Conservation (phyloP, 1,140 invertebrate genomes). For the Microvelia longipes region DNA sequence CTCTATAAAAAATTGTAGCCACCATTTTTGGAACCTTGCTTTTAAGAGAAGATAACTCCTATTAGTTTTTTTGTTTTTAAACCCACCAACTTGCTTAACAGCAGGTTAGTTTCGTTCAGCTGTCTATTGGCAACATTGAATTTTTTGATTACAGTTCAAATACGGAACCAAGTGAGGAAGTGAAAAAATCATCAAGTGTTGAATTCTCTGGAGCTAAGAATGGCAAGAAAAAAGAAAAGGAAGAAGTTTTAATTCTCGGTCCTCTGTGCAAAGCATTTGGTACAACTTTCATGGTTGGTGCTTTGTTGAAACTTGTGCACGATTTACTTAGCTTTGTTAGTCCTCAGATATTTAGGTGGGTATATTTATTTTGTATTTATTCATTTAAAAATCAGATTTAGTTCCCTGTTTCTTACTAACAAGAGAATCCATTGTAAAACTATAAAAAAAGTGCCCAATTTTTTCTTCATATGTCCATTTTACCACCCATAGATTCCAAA, state of each 20-base stretch:
- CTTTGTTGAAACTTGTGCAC: conserved; percentile 60
- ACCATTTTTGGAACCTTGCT: too few species aligned
- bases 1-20: too few species aligned
- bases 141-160: background rate
- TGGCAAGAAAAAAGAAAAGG: conserved; percentile 18
- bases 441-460: background rate
- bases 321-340: conserved; percentile 78
- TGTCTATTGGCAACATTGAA: background rate
- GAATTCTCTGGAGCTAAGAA: conserved; percentile 41
- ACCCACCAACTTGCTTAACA: too few species aligned
- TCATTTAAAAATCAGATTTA: background rate
- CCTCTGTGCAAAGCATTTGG: conserved; percentile 67
- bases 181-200: conserved; percentile 49
- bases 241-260: conserved; percentile 55
- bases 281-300: conserved; percentile 64
- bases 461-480: too few species aligned
- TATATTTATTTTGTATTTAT: conserved; percentile 6
- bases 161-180: conserved; percentile 29
- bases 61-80: too few species aligned
- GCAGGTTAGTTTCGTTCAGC: too few species aligned
- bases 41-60: too few species aligned
- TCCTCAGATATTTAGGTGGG: conserved; percentile 56
- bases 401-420: background rate
- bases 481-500: too few species aligned
- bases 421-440: background rate